Conservation (phyloP, 2,888 invertebrate genomes). For the Parasteatoda lunata region DNA sequence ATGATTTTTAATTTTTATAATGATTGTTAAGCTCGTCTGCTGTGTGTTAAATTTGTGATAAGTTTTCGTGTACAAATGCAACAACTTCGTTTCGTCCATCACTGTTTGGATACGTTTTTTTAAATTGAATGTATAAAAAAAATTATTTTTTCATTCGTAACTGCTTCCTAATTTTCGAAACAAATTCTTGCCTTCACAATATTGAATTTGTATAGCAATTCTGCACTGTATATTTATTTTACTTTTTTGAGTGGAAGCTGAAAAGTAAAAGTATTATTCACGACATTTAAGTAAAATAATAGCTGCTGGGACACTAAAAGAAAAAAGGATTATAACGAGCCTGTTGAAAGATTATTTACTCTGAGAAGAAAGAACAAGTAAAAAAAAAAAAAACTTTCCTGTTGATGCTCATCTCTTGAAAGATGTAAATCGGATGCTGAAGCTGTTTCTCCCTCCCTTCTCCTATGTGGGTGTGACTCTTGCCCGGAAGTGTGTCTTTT, state of each 20-base stretch:
- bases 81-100: too few species aligned
- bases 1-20: conserved; percentile 47
- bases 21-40: conserved; percentile 21
- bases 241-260: too few species aligned
- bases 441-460: conserved; percentile 30
- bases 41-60: neutral
- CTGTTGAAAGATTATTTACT: neutral
- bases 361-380: neutral
- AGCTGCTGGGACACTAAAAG: neutral
- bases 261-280: too few species aligned
- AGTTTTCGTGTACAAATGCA: neutral
- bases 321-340: neutral
- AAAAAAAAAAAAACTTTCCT: neutral
- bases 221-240: neutral
- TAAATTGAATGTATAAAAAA: neutral
- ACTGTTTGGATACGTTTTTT: neutral
- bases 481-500: conserved; percentile 2
- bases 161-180: neutral
- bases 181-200: neutral
- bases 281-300: too few species aligned
- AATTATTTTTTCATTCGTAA: neutral
- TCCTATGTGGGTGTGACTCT: conserved; percentile 42
- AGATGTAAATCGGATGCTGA: conserved; percentile 49
- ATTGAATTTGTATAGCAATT: neutral
- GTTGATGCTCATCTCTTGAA: conserved; percentile 31